Conservation (phyloP, 2,797 vertebrate genomes). For the Nyctibius grandis region DNA sequence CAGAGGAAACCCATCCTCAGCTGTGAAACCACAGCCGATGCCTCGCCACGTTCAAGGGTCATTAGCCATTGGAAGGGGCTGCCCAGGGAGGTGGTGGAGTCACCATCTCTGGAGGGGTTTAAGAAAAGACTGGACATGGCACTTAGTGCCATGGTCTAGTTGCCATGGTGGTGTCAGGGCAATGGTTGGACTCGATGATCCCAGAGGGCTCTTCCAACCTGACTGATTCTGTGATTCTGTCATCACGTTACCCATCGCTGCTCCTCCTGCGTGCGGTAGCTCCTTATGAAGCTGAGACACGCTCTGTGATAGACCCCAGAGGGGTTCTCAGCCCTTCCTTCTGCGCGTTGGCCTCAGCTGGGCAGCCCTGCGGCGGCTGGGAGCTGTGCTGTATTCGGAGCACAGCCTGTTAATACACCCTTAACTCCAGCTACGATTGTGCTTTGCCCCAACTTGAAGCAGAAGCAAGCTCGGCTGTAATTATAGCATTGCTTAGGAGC, state of each 20-base stretch:
- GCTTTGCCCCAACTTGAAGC: neutral
- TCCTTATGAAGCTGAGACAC: accelerated
- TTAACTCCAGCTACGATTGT: accelerated
- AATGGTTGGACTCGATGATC: too few species aligned
- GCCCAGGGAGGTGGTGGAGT: too few species aligned
- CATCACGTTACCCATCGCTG: accelerated
- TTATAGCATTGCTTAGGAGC: accelerated
- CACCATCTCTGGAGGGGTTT: too few species aligned
- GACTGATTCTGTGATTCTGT: too few species aligned
- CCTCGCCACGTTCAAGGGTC: too few species aligned
- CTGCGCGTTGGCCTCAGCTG: neutral
- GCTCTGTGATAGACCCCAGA: neutral
- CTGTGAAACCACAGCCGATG: neutral
- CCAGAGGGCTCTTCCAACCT: too few species aligned
- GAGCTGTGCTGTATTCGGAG: neutral
- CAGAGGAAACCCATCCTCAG: neutral
- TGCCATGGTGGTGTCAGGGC: too few species aligned
- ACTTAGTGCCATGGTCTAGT: too few species aligned
- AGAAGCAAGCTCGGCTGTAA: neutral
- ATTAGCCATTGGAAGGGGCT: too few species aligned
- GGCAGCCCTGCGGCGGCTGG: accelerated
- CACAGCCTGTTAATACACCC: neutral
- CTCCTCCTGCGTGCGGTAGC: neutral
- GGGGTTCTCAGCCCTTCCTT: neutral
- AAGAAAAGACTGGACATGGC: too few species aligned